Conservation (phyloP, 1,140 invertebrate genomes). For the Fopius arisanus region DNA sequence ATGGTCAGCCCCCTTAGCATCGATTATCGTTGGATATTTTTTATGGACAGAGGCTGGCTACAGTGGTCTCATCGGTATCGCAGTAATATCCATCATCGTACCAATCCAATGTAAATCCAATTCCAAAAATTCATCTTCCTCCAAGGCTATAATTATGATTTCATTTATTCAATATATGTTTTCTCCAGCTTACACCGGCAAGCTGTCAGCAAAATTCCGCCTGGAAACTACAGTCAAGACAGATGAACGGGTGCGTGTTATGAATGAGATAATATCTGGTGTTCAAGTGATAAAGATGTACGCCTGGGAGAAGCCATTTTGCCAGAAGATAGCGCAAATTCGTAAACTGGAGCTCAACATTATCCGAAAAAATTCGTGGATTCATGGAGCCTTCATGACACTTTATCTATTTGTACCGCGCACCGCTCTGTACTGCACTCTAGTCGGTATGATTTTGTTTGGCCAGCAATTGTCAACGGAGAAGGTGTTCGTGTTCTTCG, state of each 20-base stretch:
- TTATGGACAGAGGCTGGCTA: constrained; percentile 72
- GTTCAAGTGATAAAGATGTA: constrained; percentile 85
- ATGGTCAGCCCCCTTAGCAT: constrained; percentile 73
- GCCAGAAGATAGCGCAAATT: constrained; percentile 67
- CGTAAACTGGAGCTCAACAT: constrained; percentile 71
- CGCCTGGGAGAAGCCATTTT: constrained; percentile 79
- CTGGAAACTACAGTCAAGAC: constrained; percentile 73
- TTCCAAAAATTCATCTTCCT: no score
- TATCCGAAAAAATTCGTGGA: constrained; percentile 72
- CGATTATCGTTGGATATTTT: constrained; percentile 70
- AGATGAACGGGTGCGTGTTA: constrained; percentile 78
- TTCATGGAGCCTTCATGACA: constrained; percentile 77
- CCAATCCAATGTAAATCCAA: constrained; percentile 72
- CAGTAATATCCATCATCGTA: constrained; percentile 75
- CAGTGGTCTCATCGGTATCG: constrained; percentile 74
- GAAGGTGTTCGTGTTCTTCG: constrained; percentile 72
- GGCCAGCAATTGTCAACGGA: constrained; percentile 67
- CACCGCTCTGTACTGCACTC: constrained; percentile 71
- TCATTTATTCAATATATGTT: not conserved
- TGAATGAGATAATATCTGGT: constrained; percentile 80
- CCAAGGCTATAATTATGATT: no score
- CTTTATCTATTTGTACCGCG: constrained; percentile 76
- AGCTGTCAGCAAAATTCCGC: constrained; percentile 71
- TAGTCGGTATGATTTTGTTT: constrained; percentile 69
- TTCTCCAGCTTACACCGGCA: constrained; percentile 67